These are phyloP conservation scores for Girardinus metallicus DNA, from an alignment of 2,797 vertebrate species.

Conservation along the genomic window DNA sequence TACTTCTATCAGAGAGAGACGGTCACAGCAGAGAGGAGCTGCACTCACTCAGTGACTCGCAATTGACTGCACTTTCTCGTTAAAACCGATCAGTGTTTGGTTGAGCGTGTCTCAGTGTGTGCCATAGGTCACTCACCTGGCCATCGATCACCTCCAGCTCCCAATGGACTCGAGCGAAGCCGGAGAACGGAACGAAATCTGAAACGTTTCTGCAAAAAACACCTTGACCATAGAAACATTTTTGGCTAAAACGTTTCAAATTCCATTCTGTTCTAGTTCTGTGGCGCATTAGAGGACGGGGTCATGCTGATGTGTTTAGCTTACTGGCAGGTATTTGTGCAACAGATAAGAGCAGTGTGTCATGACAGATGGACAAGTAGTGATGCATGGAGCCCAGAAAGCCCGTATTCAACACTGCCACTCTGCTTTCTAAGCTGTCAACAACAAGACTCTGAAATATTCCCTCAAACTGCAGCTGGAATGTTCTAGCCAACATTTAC, in stretches of 20 bases:
- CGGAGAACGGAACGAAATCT: conserved; percentile 86
- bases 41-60: conserved; percentile 23
- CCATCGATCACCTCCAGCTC: conserved; percentile 30
- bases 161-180: conserved; percentile 67
- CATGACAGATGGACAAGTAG: conserved; percentile 30
- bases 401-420: neutral
- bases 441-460: conserved; percentile 28
- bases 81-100: conserved; percentile 27
- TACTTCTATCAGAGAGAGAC: conserved; percentile 39
- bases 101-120: conserved; percentile 31
- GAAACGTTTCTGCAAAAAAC: conserved; percentile 92
- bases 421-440: conserved; percentile 8
- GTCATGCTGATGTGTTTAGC: conserved; percentile 31
- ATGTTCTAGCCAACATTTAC: conserved; percentile 23
- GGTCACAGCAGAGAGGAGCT: conserved; percentile 32
- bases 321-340: conserved; percentile 25
- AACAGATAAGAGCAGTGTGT: conserved; percentile 44
- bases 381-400: conserved; percentile 9
- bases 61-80: conserved; percentile 30
- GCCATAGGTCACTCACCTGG: conserved; percentile 76
- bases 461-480: conserved; percentile 1
- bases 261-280: conserved; percentile 85
- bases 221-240: conserved; percentile 86
- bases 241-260: conserved; percentile 90
- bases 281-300: conserved; percentile 29